Evolutionary conservation across 2,797 vertebrate genomes (phyloP).

Genomic region (Pterois miles): DNA sequence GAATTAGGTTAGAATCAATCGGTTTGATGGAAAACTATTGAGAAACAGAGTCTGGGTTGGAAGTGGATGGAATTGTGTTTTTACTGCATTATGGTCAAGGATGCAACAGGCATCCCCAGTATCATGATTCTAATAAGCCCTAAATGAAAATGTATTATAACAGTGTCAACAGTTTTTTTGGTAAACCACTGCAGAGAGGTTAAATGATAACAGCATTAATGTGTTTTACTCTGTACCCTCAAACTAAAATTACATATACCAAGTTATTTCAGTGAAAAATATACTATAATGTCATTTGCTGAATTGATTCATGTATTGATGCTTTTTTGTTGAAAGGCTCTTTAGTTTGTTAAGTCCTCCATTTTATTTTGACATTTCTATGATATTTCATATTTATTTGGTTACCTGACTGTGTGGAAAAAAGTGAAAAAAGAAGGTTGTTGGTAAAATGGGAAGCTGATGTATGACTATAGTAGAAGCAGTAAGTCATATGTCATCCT

Average conservation of each 20-base stretch:
- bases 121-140: not conserved
- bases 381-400: too few relatives aligned
- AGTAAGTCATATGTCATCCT: too few relatives aligned
- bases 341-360: not conserved
- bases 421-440: too few relatives aligned
- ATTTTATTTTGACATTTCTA: too few relatives aligned
- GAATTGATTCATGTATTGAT: not conserved
- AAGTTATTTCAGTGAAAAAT: not conserved
- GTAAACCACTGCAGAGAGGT: not conserved
- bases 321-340: not conserved
- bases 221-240: not conserved
- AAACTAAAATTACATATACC: not conserved
- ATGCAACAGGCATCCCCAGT: not conserved
- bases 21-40: conserved; percentile 26
- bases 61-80: conserved; percentile 6
- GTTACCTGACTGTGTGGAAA: too few relatives aligned
- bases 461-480: too few relatives aligned
- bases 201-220: not conserved
- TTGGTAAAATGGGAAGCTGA: too few relatives aligned
- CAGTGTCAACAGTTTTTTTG: not conserved
- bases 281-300: not conserved
- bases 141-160: not conserved
- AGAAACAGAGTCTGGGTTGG: conserved; percentile 12
- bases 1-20: conserved; percentile 35
- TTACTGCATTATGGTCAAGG: not conserved